Percentiles rank a stretch among this genome's conserved stretches.
phyloP scores from a whole-genome alignment of 2,113 vertebrate genomes.

The Pholis gunnellus region DNA sequence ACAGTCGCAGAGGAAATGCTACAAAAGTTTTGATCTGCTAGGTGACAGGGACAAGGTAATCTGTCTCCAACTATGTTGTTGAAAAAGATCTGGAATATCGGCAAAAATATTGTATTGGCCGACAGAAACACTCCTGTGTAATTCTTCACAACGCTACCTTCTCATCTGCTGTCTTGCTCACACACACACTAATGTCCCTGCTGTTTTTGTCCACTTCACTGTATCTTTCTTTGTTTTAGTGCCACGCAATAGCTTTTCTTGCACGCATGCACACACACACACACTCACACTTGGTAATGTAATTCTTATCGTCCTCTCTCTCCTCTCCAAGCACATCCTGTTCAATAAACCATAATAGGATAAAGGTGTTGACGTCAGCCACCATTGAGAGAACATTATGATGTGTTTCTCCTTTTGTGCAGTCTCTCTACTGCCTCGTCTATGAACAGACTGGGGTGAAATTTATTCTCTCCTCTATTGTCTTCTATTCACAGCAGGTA shows the following conservation, averaged over 20 bases:
- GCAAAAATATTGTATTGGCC: neutral
- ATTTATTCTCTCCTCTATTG: slow-evolving; percentile 59
- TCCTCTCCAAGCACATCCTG: slow-evolving; percentile 47
- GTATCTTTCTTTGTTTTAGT: slow-evolving; percentile 51
- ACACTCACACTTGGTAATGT: slow-evolving; percentile 45
- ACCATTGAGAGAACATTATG: slow-evolving; percentile 65
- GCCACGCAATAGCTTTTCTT: slow-evolving; percentile 16
- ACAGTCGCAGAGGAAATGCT: neutral
- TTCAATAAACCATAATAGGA: slow-evolving; percentile 66
- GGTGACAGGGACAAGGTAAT: neutral
- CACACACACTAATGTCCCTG: neutral
- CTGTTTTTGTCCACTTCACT: slow-evolving; percentile 26
- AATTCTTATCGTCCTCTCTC: slow-evolving; percentile 47
- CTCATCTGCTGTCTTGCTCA: slow-evolving; percentile 26
- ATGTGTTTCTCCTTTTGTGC: slow-evolving; percentile 63
- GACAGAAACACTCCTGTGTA: neutral
- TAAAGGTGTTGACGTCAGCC: slow-evolving; percentile 59
- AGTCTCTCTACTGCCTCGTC: slow-evolving; percentile 26
- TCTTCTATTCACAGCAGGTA: slow-evolving; percentile 39
- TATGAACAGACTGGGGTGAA: slow-evolving; percentile 36
- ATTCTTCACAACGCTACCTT: slow-evolving; percentile 57
- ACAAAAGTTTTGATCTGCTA: neutral
- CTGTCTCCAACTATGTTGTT: neutral
- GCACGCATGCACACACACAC: neutral
- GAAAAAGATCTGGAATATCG: slow-evolving; percentile 11